Evolutionary conservation across 1,140 invertebrate species (phyloP).

Genomic region (Drosophila miranda): DNA sequence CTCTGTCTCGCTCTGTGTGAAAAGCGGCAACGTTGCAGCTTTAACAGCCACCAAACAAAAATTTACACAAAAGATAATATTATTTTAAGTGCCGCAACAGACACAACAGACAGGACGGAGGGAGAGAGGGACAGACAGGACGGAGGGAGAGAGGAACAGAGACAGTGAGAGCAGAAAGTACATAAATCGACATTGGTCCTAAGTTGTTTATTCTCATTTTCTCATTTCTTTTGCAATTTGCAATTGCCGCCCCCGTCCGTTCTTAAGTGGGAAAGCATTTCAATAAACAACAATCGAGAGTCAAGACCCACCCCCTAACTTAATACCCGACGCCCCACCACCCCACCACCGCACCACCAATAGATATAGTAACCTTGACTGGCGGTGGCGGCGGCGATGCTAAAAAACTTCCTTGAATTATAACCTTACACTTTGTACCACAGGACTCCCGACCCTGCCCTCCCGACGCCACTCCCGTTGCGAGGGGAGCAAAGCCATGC

Average conservation of each 20-base stretch:
- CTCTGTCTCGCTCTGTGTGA: neutral
- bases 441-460: no score
- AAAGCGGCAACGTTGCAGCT: neutral
- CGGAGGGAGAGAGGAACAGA: no score
- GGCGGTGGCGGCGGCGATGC: constrained; percentile 14
- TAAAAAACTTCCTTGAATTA: constrained; percentile 70
- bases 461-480: no score
- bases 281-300: constrained; percentile 43
- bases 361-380: constrained; percentile 55
- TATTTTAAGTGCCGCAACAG: constrained; percentile 6
- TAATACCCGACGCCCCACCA: no score
- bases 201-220: constrained; percentile 50
- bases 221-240: constrained; percentile 31
- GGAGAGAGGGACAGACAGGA: no score
- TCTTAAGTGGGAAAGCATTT: constrained; percentile 36
- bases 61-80: no score
- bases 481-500: no score
- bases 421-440: constrained; percentile 42
- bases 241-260: constrained; percentile 10
- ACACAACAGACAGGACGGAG: no score
- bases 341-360: no score
- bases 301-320: no score
- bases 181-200: constrained; percentile 21
- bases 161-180: constrained; percentile 6
- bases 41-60: neutral